phyloP scores from a whole-genome alignment of 2,888 invertebrate genomes.

The Agrochola lota region DNA sequence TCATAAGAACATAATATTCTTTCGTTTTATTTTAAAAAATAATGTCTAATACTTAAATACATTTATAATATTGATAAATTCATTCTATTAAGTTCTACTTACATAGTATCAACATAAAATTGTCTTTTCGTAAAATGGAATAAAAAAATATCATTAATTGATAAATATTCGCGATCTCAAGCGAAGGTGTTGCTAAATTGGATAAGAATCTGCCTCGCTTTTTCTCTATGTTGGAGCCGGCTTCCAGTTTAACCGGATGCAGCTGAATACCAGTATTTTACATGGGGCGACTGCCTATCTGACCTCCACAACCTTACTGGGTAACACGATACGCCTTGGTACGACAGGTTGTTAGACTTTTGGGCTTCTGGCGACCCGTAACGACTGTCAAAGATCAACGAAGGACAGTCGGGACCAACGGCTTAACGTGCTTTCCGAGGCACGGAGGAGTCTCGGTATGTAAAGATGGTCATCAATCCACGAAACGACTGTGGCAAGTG shows the following conservation, averaged over 20 bases:
- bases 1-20: slow-evolving; percentile 1
- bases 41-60: slow-evolving; percentile 27
- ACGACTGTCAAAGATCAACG: background rate
- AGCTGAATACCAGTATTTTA: background rate
- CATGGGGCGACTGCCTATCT: background rate
- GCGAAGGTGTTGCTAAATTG: slow-evolving; percentile 23
- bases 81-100: slow-evolving; percentile 15
- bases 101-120: slow-evolving; percentile 15
- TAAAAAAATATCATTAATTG: slow-evolving; percentile 2
- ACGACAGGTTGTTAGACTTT: background rate
- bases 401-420: background rate
- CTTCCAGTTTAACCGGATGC: background rate
- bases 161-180: slow-evolving; percentile 53
- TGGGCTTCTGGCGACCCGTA: background rate
- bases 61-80: background rate
- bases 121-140: background rate
- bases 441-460: too few species aligned
- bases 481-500: too few species aligned
- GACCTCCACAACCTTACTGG: background rate
- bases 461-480: too few species aligned
- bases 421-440: background rate
- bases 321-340: background rate
- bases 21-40: background rate
- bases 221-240: background rate
- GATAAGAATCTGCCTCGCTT: background rate